Base-by-base conservation (phyloP, 2,113 vertebrate genomes). In the Ammodramus savannarum region DNA sequence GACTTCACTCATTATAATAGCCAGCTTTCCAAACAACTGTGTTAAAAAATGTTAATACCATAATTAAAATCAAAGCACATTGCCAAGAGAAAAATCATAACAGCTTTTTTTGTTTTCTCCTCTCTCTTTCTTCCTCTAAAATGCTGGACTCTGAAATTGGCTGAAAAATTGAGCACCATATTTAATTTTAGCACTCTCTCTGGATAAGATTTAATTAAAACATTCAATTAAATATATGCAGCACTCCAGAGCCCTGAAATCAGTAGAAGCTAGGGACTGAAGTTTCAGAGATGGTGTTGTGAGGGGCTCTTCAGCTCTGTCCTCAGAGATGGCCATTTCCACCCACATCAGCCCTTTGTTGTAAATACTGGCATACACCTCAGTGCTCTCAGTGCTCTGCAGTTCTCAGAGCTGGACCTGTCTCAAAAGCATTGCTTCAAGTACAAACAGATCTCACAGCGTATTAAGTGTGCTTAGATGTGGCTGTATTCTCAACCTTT, bases 401-500 rank as follows among this genome's bases (percentile, higher is more conserved):
- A 61, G 65, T 21, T 75, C 74, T 87, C 11, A 3, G 68, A 57
- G 58, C 7, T 90, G 78, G 75, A 89, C 63, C 36, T 85, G 34
- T 72, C 72, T 86, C 82, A 85, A 69, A 85, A 57, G 10, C 32
- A 16, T 87, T 82, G 51, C 78, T 85, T 61, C 71, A 82, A 65
- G 79, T 54, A 73, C 38, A 52, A 57, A 79, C 58, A 82, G 67
- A 65, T 82, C 66, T 72, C 11, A 6, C 2, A 58, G 54, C 0
- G 38, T 66, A 69, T 94, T 85, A 69, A 93, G 63, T 77, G 67
- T 76, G 66, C 72, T 94, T 85, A 71, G 63, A 62, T 2, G 13
- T 77, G 55, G 41, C 44, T 91, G 68, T 68, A 29, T 90, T 66
- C 55, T 76, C 62, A 79, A 6, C 71, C 74, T 85, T 85, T 41